Conservation (phyloP, 2,797 vertebrate genomes). For the Passerculus sandwichensis region DNA sequence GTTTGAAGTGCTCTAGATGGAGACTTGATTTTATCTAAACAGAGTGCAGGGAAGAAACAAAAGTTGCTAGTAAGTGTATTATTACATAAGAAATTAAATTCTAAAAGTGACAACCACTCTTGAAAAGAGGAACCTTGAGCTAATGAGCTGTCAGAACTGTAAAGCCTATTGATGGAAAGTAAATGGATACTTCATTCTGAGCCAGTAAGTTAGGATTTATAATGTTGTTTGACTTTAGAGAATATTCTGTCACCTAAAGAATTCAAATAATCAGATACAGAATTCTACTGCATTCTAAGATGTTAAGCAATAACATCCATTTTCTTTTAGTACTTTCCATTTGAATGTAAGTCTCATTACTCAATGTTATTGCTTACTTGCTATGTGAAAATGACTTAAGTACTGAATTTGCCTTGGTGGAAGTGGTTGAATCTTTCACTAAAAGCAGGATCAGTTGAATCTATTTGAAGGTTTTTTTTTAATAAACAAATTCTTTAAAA, state of each 20-base stretch:
- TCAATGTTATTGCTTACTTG: background rate
- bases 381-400: background rate
- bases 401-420: background rate
- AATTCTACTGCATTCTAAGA: background rate
- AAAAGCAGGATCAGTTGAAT: background rate
- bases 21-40: background rate
- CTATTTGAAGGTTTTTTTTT: constrained; percentile 21
- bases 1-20: background rate
- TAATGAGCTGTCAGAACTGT: constrained; percentile 3
- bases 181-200: constrained; percentile 8
- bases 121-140: background rate
- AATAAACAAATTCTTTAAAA: background rate
- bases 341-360: background rate
- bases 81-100: constrained; percentile 4
- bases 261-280: background rate
- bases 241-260: background rate
- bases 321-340: background rate
- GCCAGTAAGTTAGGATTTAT: background rate
- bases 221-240: background rate
- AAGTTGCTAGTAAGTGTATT: background rate
- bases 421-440: background rate
- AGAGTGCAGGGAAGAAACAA: background rate
- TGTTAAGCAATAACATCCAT: background rate
- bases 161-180: constrained; percentile 2
- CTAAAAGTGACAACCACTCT: background rate